Conservation (phyloP, 2,113 vertebrate species). For the Regulus satrapa region DNA sequence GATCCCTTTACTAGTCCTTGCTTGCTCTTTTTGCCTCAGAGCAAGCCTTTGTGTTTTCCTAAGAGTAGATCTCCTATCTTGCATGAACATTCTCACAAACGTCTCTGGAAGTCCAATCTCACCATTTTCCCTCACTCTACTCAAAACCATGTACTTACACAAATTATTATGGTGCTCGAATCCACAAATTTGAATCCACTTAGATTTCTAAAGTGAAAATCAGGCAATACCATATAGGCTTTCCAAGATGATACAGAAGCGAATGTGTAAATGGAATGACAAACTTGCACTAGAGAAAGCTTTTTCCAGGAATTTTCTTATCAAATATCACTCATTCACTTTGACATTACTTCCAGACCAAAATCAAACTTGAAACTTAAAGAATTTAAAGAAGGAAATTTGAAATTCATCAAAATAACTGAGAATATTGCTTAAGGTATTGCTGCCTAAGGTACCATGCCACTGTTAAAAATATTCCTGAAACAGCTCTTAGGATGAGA, state of each 20-base stretch:
- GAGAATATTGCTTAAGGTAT: neutral
- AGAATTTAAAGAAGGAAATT: neutral
- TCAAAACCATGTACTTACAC: neutral
- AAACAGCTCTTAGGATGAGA: neutral
- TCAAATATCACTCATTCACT: neutral
- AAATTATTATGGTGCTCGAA: neutral
- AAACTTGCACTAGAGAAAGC: accelerated
- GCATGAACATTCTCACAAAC: neutral
- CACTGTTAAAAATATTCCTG: neutral
- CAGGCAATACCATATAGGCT: neutral
- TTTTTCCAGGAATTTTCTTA: neutral
- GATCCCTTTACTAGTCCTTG: neutral
- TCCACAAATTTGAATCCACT: neutral
- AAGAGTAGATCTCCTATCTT: neutral
- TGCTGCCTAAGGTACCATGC: neutral
- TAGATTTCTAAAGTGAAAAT: neutral
- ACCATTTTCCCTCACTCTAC: neutral
- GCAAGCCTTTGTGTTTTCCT: neutral
- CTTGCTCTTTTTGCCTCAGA: neutral
- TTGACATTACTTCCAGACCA: neutral
- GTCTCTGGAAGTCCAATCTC: neutral
- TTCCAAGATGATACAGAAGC: neutral
- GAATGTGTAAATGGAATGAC: neutral
- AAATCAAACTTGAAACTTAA: neutral
- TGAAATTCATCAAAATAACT: neutral